Conservation (phyloP, 2,797 vertebrate genomes). For the Esox masquinongy region DNA sequence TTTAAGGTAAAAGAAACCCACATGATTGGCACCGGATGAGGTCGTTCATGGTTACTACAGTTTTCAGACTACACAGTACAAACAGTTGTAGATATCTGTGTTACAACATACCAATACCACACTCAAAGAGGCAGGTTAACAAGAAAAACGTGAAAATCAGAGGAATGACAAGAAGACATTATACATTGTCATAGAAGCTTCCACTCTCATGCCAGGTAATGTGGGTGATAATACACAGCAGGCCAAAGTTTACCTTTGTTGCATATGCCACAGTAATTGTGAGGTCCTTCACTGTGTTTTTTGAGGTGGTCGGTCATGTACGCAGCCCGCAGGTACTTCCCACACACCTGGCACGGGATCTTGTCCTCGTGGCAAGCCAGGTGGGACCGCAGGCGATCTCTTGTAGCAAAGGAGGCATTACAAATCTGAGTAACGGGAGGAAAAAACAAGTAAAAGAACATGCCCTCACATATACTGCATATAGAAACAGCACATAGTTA, state of each 20-base stretch:
- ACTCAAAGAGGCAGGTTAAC: not conserved
- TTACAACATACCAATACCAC: not conserved
- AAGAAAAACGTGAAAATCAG: not conserved
- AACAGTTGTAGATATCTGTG: not conserved
- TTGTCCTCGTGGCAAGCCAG: slow-evolving; percentile 98
- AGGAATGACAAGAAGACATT: not conserved
- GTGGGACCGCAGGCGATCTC: slow-evolving; percentile 97
- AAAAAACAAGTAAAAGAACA: slow-evolving; percentile 9
- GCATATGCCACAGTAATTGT: slow-evolving; percentile 99
- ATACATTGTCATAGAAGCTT: not conserved
- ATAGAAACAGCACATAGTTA: not conserved
- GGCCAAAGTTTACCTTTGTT: slow-evolving; percentile 92
- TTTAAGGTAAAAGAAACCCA: not conserved
- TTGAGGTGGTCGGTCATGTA: slow-evolving; percentile 99
- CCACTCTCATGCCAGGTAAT: not conserved
- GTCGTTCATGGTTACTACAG: not conserved
- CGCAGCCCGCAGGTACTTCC: slow-evolving; percentile 95
- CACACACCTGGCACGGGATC: slow-evolving; percentile 98
- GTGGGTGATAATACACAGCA: not conserved
- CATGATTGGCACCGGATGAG: not conserved
- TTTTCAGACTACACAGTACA: not conserved
- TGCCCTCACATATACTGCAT: not conserved
- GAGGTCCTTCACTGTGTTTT: slow-evolving; percentile 98
- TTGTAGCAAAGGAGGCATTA: slow-evolving; percentile 96
- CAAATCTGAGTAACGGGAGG: slow-evolving; percentile 83